Evolutionary conservation across 2,888 invertebrate genomes (phyloP).

Genomic region (Empis livida): DNA sequence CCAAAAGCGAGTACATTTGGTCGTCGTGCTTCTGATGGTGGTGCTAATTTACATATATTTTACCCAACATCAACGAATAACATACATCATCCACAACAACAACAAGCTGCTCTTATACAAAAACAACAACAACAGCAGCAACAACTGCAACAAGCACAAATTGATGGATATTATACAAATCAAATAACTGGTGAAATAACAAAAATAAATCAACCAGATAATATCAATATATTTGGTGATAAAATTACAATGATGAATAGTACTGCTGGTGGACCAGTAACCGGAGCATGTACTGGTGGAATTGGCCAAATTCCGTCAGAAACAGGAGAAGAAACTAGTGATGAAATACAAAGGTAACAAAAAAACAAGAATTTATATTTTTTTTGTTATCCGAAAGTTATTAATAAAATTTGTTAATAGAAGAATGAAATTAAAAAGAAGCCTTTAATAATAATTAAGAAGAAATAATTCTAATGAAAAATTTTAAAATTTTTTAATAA

Average conservation of each 20-base stretch:
- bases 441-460: no score
- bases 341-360: conserved; percentile 32
- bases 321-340: conserved; percentile 28
- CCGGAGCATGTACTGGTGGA: neutral
- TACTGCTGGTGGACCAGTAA: conserved; percentile 7
- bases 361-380: neutral
- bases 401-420: no score
- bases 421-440: no score
- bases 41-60: conserved; percentile 75
- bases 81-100: conserved; percentile 25
- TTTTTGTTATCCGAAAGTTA: no score
- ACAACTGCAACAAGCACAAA: neutral
- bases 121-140: conserved; percentile 21
- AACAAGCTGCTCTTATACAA: conserved; percentile 18
- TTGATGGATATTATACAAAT: neutral
- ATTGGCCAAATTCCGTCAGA: conserved; percentile 11
- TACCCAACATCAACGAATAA: conserved; percentile 40
- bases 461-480: neutral
- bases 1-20: conserved; percentile 72
- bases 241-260: neutral
- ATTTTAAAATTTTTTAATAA: neutral
- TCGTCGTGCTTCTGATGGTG: conserved; percentile 88
- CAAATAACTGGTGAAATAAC: neutral
- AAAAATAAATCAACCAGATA: neutral
- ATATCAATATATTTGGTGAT: neutral